Conservation (phyloP, 2,113 vertebrate species). For the Bubo blakistoni region DNA sequence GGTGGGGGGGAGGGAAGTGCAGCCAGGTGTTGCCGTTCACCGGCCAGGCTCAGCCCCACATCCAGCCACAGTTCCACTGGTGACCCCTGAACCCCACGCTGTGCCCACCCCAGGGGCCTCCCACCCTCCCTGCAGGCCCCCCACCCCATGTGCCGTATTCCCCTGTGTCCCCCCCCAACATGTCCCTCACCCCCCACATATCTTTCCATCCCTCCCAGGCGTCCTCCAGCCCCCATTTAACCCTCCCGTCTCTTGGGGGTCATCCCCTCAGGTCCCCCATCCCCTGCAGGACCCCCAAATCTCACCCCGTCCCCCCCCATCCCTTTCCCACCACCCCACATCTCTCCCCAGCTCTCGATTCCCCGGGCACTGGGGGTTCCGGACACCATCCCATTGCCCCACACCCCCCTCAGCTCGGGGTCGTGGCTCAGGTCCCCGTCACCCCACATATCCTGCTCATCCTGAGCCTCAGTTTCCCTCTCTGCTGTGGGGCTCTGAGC, state of each 20-base stretch:
- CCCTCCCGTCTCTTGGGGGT: background rate
- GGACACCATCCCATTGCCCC: rapidly evolving
- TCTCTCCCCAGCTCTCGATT: background rate
- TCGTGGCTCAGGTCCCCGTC: background rate
- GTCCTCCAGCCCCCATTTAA: background rate
- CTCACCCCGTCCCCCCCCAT: background rate
- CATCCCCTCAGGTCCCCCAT: too few species aligned
- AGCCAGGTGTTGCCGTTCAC: background rate
- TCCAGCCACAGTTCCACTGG: background rate
- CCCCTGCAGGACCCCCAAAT: background rate
- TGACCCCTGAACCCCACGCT: too few species aligned
- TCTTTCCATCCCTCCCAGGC: background rate
- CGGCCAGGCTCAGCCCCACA: background rate
- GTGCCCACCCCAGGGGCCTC: background rate
- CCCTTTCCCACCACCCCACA: too few species aligned
- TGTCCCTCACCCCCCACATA: background rate
- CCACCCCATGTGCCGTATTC: background rate
- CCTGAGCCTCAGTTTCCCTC: background rate
- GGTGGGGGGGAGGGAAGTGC: background rate
- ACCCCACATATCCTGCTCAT: rapidly evolving
- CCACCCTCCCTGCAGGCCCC: background rate
- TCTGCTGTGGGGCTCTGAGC: background rate
- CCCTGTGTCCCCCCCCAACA: background rate
- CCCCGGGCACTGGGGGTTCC: background rate
- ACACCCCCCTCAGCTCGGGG: background rate